Base-by-base conservation (phyloP, 1,140 invertebrate species). In the Octopus bimaculoides region DNA sequence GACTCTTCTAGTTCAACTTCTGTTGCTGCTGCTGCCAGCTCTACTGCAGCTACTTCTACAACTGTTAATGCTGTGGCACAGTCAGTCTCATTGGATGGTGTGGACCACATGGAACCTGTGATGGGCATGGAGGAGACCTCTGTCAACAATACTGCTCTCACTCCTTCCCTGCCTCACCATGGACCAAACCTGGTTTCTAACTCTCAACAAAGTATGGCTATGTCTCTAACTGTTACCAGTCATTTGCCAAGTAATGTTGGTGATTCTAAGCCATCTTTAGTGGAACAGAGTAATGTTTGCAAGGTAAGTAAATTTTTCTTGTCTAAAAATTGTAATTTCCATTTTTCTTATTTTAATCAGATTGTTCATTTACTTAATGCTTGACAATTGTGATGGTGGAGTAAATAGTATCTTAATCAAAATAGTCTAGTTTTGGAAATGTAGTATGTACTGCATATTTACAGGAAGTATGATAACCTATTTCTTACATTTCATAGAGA, bases 211-310 rank as follows among this genome's bases (percentile, higher is more conserved):
- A 71, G 9, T 12, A 12, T 75, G 74, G 9, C 52, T 75, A 12
- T 75, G 74, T 14, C 74, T 52, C 17, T 75, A 14, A 61, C 78
- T 26, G 78, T 54, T 17, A 14, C 41, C 41, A 79, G 74, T 14
- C 41, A 75, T 9, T 41, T 75, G 52, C 5, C 74, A 26, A 75
- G 74, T 75, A 26, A 75, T 53, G 74, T 75, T 86, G 91, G 54
- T 92, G 91, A 10, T 91, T 92, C 75, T 78, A 82, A 81, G 20
- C 55, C 17, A 55, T 80, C 53, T 41, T 52, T 82, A 4, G 54
- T 81, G 26, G 89, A 90, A 82, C 87, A 88, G 53, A 93, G 92
- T 77, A 94, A 94, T 88, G 93, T 94, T 71, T 94, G 93, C 90
- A 94, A 94, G 92, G 88, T 89, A 83, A 83, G 79, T 77, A 26